These are phyloP conservation scores for Tragelaphus buxtoni DNA, from an alignment of 2,113 vertebrate species.

Conservation along the genomic window DNA sequence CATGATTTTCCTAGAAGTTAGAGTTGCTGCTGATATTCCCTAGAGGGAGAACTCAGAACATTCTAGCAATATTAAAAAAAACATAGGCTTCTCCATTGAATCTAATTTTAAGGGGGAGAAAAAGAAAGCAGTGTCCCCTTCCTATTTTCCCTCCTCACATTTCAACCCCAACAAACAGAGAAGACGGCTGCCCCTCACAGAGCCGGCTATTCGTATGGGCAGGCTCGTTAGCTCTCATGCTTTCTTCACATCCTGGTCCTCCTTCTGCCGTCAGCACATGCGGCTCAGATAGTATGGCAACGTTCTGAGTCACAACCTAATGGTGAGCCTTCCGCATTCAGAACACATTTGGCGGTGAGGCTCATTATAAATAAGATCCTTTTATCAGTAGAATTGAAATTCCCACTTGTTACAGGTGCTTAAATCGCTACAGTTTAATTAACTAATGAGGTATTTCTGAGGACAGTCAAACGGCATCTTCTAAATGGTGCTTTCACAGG, in stretches of 20 bases:
- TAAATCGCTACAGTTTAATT: slow-evolving; percentile 71
- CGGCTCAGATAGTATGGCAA: slow-evolving; percentile 54
- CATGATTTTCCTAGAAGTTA: not conserved
- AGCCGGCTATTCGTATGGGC: not conserved
- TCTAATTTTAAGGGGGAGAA: not conserved
- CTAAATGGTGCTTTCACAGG: not conserved
- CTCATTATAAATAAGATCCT: slow-evolving; percentile 76
- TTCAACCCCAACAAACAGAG: not conserved
- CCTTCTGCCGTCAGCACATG: not conserved
- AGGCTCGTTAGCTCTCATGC: not conserved
- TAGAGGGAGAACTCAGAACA: not conserved
- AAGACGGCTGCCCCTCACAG: not conserved
- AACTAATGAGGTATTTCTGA: slow-evolving; percentile 65
- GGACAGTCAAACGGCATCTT: slow-evolving; percentile 45
- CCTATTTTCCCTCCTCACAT: not conserved
- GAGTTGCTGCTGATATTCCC: not conserved
- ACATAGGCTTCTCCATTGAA: not conserved
- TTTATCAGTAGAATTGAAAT: slow-evolving; percentile 75
- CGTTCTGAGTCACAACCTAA: slow-evolving; percentile 61
- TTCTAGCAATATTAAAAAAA: not conserved
- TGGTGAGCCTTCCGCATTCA: slow-evolving; percentile 46
- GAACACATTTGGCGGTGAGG: slow-evolving; percentile 55
- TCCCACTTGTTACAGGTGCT: slow-evolving; percentile 68
- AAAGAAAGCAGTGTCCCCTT: not conserved
- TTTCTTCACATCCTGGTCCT: not conserved